Conservation (phyloP, 2,888 invertebrate genomes). For the Chesias legatella region DNA sequence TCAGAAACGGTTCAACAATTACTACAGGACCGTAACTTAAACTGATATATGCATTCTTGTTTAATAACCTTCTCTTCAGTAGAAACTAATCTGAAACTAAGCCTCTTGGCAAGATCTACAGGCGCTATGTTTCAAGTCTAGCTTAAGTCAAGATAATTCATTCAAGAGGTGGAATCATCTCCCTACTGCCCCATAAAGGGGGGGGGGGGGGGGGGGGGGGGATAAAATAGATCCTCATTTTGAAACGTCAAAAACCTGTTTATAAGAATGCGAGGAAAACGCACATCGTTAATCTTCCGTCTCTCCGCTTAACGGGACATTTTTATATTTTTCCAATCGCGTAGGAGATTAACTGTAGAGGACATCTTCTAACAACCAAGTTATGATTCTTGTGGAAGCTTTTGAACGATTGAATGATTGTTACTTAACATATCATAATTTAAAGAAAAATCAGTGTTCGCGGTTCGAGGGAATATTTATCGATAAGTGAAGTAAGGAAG, state of each 20-base stretch:
- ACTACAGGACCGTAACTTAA: neutral
- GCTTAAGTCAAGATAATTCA: too few relatives aligned
- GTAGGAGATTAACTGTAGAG: conserved; percentile 5
- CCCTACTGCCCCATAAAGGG: conserved; percentile 2
- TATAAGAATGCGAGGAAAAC: conserved; percentile 16
- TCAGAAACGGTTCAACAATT: neutral
- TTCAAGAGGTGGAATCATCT: too few relatives aligned
- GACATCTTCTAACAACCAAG: conserved; percentile 11
- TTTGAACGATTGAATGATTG: neutral
- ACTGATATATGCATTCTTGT: conserved; percentile 4
- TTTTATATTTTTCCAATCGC: conserved; percentile 24
- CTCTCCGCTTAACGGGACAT: conserved; percentile 24
- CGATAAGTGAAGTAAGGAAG: too few relatives aligned
- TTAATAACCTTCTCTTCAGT: conserved; percentile 15
- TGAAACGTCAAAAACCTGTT: conserved; percentile 13
- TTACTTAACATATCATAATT: too few relatives aligned
- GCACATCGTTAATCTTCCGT: conserved; percentile 33
- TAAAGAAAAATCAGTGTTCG: too few relatives aligned
- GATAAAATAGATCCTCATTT: conserved; percentile 9
- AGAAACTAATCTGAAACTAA: conserved; percentile 4
- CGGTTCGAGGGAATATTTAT: too few relatives aligned
- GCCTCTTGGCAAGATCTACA: conserved; percentile 1
- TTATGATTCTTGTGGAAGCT: neutral
- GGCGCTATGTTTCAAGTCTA: neutral
- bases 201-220: too few relatives aligned